Evolutionary conservation across 2,888 invertebrate genomes (phyloP).

Genomic region (Drosophila melanosoma): DNA sequence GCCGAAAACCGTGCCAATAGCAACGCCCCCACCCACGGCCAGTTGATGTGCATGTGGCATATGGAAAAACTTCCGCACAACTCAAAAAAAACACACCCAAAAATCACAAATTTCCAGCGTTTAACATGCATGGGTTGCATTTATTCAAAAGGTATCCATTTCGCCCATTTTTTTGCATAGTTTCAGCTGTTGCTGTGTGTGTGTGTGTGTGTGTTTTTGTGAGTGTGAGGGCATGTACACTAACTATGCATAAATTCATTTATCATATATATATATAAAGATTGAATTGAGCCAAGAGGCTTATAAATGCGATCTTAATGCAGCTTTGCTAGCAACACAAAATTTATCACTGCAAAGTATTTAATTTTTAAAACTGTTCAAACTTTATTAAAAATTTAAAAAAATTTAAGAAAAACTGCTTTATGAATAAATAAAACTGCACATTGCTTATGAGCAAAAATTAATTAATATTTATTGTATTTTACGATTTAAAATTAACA

Average conservation of each 20-base stretch:
- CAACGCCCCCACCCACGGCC: neutral
- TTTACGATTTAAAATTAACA: neutral
- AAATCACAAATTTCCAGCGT: conserved; percentile 25
- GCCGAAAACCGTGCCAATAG: neutral
- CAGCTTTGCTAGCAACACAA: neutral
- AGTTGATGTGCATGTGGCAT: conserved; percentile 38
- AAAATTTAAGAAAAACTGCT: neutral
- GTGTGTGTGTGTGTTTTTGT: neutral
- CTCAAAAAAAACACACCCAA: conserved; percentile 10
- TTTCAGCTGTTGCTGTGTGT: neutral
- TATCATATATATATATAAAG: conserved; percentile 6
- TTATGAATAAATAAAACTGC: neutral
- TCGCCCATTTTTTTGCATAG: conserved; percentile 23
- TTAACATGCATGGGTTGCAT: conserved; percentile 46
- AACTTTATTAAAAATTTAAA: neutral
- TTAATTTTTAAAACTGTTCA: neutral
- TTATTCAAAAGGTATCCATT: conserved; percentile 41
- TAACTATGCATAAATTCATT: conserved; percentile 40
- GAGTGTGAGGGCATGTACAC: conserved; percentile 2
- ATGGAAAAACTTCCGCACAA: conserved; percentile 31
- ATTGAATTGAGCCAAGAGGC: conserved; percentile 9
- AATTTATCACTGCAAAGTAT: conserved; percentile 9
- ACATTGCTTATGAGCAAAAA: neutral
- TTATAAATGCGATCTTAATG: neutral
- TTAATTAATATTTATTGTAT: neutral